Conservation (phyloP, 2,113 vertebrate species). For the Toxotes jaculatrix region DNA sequence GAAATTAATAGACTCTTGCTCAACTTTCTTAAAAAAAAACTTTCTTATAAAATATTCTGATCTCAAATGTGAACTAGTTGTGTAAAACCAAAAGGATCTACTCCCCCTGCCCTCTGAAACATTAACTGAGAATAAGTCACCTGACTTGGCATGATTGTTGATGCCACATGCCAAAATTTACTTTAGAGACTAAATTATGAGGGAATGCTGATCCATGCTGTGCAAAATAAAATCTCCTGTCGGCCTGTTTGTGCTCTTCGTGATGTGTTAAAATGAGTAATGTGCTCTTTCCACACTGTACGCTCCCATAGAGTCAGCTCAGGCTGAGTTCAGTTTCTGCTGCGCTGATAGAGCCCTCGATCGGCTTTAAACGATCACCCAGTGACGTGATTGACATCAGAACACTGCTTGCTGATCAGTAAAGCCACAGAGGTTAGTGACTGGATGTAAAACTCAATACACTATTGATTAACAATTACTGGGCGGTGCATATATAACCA, state of each 20-base stretch:
- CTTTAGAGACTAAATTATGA: background rate
- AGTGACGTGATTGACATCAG: conserved; percentile 41
- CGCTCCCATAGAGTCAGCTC: background rate
- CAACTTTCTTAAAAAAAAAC: too few relatives aligned
- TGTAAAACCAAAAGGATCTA: background rate
- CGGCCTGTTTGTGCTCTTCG: background rate
- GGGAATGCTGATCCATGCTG: background rate
- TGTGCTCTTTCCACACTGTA: background rate
- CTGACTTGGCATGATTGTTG: background rate
- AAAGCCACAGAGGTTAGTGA: conserved; percentile 57
- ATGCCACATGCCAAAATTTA: background rate
- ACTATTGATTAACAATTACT: conserved; percentile 73
- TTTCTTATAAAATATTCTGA: background rate
- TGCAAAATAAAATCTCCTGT: background rate
- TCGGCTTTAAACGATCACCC: conserved; percentile 5
- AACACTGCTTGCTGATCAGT: conserved; percentile 49
- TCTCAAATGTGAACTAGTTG: background rate
- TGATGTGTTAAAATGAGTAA: background rate
- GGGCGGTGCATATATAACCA: conserved; percentile 36
- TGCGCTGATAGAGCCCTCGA: conserved; percentile 24
- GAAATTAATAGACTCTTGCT: too few relatives aligned
- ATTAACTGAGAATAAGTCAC: background rate
- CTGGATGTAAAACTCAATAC: conserved; percentile 68
- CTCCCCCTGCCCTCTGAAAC: background rate
- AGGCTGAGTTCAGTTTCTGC: background rate